Evolutionary conservation across 2,113 vertebrate genomes (phyloP).

Genomic region (Bos taurus): DNA sequence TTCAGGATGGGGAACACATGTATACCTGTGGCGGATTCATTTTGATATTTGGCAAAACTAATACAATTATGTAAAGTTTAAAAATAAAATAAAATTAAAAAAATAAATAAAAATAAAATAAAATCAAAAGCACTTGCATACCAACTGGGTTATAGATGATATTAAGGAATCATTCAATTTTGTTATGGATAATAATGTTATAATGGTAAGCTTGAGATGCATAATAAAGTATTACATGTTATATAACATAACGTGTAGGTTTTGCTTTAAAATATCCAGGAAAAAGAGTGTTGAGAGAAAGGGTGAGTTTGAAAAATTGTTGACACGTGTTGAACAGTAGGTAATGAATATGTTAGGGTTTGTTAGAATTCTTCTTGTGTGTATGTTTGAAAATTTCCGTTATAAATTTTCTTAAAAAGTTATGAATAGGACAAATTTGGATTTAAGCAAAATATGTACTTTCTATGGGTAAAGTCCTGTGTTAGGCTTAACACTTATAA

Average conservation of each 20-base stretch:
- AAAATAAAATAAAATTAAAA: no score
- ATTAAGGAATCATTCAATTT: background rate
- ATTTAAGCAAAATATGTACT: background rate
- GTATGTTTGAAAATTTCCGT: background rate
- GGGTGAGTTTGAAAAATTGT: background rate
- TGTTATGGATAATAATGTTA: background rate
- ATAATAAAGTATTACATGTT: background rate
- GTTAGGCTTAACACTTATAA: background rate
- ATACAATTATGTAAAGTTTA: no score
- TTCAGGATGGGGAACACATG: no score
- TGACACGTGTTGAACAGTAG: background rate
- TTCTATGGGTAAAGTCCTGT: background rate
- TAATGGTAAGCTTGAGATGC: background rate
- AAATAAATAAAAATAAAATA: background rate
- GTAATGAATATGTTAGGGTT: background rate
- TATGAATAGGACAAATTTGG: background rate
- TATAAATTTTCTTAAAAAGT: background rate
- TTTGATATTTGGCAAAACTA: no score
- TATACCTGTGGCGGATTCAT: no score
- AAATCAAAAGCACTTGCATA: background rate
- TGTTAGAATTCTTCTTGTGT: background rate
- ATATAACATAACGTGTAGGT: background rate
- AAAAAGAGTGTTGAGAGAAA: background rate
- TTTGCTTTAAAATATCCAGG: background rate
- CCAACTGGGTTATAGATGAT: background rate